Conservation (phyloP, 2,113 vertebrate genomes). For the Lynx canadensis region DNA sequence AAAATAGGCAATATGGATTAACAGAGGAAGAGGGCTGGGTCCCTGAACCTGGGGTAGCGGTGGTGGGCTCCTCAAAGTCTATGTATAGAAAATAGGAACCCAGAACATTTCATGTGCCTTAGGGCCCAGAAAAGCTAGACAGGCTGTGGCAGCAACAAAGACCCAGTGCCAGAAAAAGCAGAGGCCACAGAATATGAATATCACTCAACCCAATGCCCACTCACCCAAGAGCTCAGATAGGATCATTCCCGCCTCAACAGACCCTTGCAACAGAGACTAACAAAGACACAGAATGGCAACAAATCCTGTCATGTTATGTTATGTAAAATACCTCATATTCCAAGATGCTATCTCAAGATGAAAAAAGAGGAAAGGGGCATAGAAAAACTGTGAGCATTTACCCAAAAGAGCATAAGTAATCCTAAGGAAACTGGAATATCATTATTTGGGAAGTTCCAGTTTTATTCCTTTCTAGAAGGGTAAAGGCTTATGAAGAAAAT, state of each 20-base stretch:
- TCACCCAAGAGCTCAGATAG: not conserved
- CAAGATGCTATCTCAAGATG: not conserved
- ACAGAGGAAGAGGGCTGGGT: not conserved
- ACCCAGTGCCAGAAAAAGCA: not conserved
- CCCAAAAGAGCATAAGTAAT: not conserved
- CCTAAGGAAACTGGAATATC: not conserved
- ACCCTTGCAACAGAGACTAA: not conserved
- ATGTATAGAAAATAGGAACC: not conserved
- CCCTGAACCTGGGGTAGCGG: too few species aligned
- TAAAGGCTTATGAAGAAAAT: not conserved
- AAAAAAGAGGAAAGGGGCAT: not conserved
- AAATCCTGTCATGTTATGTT: not conserved
- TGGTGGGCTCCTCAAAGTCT: too few species aligned
- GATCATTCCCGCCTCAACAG: not conserved
- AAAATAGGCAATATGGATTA: too few species aligned
- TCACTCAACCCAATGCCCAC: not conserved
- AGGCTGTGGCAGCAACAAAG: not conserved
- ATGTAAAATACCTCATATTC: not conserved
- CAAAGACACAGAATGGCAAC: fast-evolving
- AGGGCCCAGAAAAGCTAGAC: not conserved
- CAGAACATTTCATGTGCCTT: too few species aligned
- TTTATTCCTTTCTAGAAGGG: not conserved
- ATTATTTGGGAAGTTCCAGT: not conserved
- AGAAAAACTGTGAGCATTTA: not conserved
- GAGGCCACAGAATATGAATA: not conserved